Evolutionary conservation across 2,888 invertebrate species (phyloP), one percentile per base, ranked within the genome.

Genomic region (Aquatica leii): DNA sequence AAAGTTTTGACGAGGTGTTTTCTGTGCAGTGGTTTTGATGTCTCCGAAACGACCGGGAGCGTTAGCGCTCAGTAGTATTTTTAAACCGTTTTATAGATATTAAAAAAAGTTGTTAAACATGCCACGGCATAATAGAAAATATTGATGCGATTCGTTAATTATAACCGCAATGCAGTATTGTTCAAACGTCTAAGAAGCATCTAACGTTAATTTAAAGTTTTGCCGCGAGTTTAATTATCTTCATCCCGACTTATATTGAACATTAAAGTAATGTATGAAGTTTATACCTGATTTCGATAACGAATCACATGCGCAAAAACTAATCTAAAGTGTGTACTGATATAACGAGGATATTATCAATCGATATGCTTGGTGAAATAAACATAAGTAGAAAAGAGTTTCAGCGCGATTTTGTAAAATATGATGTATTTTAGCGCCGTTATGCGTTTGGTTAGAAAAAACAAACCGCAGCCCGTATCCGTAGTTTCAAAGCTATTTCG

Each of bases 231-330:
- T 43, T 43, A 43, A 43, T 43, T 43, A 17, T 17, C 6, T 8
- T 6, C 24, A 2, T 2, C 6, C 6, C 24, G 6, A 6, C 6
- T 24, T 24, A 24, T 24, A 4, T 24, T 24, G n/a, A 24, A 24
- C 24, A 6, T 6, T 4, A 24, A 24, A 24, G 4, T 48, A 48
- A 20, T 18, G 17, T 21, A 48, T 18, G 21, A 24, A 24, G 6
- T 24, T 24, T 6, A 24, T 24, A 6, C 24, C 24, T 24, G 24
- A 6, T 55, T 21, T 34, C 34, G 40, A 34, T 53, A 53, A 59
- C 43, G 52, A 31, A 18, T 18, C 50, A 59, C 59, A 59, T 59
- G 59, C 59, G 59, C 59, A 52, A 59, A 59, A 59, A 52, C 40
- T 52, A 52, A 59, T 52, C 43, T 46, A 34, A 35, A 43, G 46